A percentile compares a stretch with the other conserved stretches of the same genome.
Evolutionary conservation across 1,140 invertebrate genomes (phyloP).

Genomic region (Drosophila athabasca): DNA sequence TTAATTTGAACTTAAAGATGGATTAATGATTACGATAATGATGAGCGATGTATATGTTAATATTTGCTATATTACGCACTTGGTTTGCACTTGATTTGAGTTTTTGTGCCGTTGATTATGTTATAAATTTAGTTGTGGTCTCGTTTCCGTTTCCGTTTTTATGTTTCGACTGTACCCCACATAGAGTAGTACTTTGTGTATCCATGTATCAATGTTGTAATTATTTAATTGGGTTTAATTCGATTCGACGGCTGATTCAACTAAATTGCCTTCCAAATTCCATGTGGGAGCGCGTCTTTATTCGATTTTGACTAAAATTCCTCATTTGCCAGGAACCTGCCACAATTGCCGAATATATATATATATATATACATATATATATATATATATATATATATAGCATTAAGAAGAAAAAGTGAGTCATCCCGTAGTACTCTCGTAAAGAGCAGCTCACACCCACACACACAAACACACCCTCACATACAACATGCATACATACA

Average conservation of each 20-base stretch:
- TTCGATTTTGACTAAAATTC: slow-evolving; percentile 13
- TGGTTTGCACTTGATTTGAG: slow-evolving; percentile 32
- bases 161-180: slow-evolving; percentile 48
- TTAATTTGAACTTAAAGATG: slow-evolving; percentile 60
- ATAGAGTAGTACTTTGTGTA: background rate
- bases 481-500: slow-evolving; percentile 32
- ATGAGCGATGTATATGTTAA: slow-evolving; percentile 42
- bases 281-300: too few species aligned
- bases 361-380: background rate
- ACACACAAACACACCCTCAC: slow-evolving; percentile 31
- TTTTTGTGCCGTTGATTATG: slow-evolving; percentile 53
- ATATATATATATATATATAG: background rate
- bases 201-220: slow-evolving; percentile 16
- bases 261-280: slow-evolving; percentile 12
- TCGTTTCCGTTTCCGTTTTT: slow-evolving; percentile 53
- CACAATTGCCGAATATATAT: slow-evolving; percentile 49
- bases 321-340: slow-evolving; percentile 42
- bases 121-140: slow-evolving; percentile 46
- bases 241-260: too few species aligned
- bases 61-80: slow-evolving; percentile 6
- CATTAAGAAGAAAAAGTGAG: slow-evolving; percentile 28
- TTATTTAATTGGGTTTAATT: slow-evolving; percentile 27
- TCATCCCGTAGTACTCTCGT: slow-evolving; percentile 47
- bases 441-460: slow-evolving; percentile 58
- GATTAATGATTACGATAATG: too few species aligned